Conservation (phyloP, 2,888 invertebrate genomes). For the Drosophila rubida region DNA sequence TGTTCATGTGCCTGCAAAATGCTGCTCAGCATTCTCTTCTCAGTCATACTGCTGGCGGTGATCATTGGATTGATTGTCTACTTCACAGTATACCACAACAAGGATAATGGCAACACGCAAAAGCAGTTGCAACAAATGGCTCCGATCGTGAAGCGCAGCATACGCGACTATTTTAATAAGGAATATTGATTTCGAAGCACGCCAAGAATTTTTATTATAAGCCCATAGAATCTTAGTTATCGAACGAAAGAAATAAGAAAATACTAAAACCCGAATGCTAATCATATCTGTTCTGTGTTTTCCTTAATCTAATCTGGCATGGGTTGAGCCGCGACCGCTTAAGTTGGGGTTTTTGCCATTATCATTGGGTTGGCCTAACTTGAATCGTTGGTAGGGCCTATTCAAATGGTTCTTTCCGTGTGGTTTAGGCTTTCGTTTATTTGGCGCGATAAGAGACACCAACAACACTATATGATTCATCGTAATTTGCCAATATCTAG, state of each 20-base stretch:
- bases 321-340: constrained; percentile 3
- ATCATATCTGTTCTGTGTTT: not conserved
- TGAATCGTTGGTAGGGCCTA: constrained; percentile 40
- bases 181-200: constrained; percentile 42
- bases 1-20: constrained; percentile 82
- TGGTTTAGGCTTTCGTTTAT: constrained; percentile 7
- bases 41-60: constrained; percentile 66
- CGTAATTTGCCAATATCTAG: constrained; percentile 9
- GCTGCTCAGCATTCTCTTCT: constrained; percentile 74
- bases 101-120: constrained; percentile 56
- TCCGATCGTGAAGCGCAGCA: constrained; percentile 68
- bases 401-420: constrained; percentile 20
- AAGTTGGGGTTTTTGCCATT: constrained; percentile 45
- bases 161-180: constrained; percentile 74
- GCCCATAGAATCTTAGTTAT: constrained; percentile 35
- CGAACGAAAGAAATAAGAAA: constrained; percentile 24
- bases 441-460: constrained; percentile 23
- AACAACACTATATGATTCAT: constrained; percentile 32
- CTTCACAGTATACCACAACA: constrained; percentile 79
- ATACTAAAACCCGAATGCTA: constrained; percentile 1
- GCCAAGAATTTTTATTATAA: constrained; percentile 61
- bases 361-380: constrained; percentile 42
- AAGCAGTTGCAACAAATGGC: constrained; percentile 54
- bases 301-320: constrained; percentile 61
- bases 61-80: constrained; percentile 82